Base-by-base conservation (phyloP, 2,888 invertebrate species). In the Stenodera caucasica region DNA sequence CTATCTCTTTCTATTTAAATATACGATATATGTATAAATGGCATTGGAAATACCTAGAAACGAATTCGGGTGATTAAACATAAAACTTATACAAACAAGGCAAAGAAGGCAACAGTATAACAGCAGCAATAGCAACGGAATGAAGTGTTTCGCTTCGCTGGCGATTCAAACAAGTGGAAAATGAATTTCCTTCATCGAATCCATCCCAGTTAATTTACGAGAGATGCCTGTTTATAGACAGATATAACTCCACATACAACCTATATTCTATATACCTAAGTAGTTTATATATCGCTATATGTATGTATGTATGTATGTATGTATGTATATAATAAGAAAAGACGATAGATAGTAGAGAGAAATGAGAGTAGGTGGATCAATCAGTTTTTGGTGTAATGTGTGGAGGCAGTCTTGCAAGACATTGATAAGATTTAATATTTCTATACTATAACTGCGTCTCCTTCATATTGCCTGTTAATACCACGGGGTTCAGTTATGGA, bases 141-240 rank as follows among this genome's bases (percentile, higher is more conserved):
- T 75, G 76, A 75, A 74, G 70, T 71, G 71, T 70, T 45, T 74
- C 79, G 80, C 78, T 77, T 77, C 77, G 79, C 75, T 80, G 75
- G 76, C 76, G 75, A 73, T 73, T 75, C 81, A 81, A 81, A 80
- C 81, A 81, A 78, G 77, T 77, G 81, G 80, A 81, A 81, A 81
- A 81, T 81, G 80, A 81, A 81, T 81, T 80, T 81, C 81, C 80
- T 80, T 80, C 80, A 78, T 79, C 79, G 79, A 72, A 78, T 79
- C 78, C 77, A 78, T 78, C 77, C 73, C 77, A 79, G 80, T 78
- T 80, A 80, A 80, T 80, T 80, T 80, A 80, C 78, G 79, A 77
- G 77, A 67, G 67, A 75, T 77, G 72, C 55, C 79, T 80, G 80
- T 80, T 80, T 80, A 80, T 80, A 80, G 80, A 79, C 77, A 79